These are phyloP conservation scores for Plectropomus leopardus DNA, from an alignment of 2,113 vertebrate genomes.

Conservation along the genomic window DNA sequence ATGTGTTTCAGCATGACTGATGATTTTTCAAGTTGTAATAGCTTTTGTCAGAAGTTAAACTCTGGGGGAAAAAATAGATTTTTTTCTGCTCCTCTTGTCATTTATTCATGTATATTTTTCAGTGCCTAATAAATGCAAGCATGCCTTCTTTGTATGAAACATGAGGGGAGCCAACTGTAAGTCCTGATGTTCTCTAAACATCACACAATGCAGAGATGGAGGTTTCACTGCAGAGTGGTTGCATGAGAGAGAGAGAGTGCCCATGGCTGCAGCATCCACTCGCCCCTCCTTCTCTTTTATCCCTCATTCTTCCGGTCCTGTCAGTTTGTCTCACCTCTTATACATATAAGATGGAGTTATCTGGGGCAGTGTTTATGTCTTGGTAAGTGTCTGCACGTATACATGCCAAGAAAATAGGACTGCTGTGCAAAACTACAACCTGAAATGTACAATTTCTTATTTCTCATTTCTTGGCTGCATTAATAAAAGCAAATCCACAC, in stretches of 20 bases:
- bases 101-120: slow-evolving; percentile 6
- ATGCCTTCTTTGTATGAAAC: not conserved
- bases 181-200: slow-evolving; percentile 18
- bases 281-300: slow-evolving; percentile 2
- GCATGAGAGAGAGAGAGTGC: not conserved
- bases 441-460: not conserved
- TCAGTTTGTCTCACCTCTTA: slow-evolving; percentile 51
- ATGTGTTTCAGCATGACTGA: slow-evolving; percentile 17
- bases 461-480: not conserved
- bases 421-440: not conserved
- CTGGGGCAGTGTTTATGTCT: slow-evolving; percentile 27
- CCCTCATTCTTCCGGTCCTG: slow-evolving; percentile 32
- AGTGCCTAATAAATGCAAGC: not conserved
- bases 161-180: slow-evolving; percentile 1
- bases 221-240: slow-evolving; percentile 30
- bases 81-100: not conserved
- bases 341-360: slow-evolving; percentile 42
- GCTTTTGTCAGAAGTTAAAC: not conserved
- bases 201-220: slow-evolving; percentile 28
- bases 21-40: not conserved
- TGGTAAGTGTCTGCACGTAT: not conserved
- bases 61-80: not conserved
- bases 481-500: not conserved
- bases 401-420: not conserved
- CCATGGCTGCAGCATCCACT: slow-evolving; percentile 37